A percentile compares a stretch with the other conserved stretches of the same genome.
Conservation (phyloP, 2,113 vertebrate genomes). For the Excalfactoria chinensis region DNA sequence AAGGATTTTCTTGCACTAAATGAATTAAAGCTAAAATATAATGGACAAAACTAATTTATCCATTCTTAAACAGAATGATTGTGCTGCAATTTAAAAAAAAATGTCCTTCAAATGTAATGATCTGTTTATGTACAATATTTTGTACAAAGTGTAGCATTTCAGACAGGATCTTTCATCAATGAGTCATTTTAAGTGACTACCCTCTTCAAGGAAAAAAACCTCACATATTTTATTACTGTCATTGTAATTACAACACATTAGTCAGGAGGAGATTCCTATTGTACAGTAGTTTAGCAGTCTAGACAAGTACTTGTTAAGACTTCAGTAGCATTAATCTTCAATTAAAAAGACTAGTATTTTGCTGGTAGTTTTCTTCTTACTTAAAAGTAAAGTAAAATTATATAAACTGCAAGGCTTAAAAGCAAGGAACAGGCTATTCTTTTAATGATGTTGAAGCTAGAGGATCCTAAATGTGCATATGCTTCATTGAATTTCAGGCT, state of each 20-base stretch:
- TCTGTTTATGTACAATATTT: neutral
- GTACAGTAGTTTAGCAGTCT: neutral
- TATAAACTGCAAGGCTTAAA: neutral
- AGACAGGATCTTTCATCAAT: neutral
- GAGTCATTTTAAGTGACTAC: constrained; percentile 5
- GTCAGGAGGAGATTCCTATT: neutral
- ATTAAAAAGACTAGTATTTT: constrained; percentile 4
- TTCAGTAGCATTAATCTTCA: neutral
- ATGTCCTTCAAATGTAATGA: neutral
- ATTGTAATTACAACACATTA: constrained; percentile 7
- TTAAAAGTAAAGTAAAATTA: constrained; percentile 11
- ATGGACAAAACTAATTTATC: constrained; percentile 20
- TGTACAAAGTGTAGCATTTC: neutral
- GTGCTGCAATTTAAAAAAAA: neutral
- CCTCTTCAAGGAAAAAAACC: neutral
- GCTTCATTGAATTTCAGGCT: neutral
- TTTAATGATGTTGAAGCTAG: neutral
- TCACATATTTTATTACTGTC: neutral
- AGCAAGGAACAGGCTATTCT: neutral
- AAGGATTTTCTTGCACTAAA: constrained; percentile 32
- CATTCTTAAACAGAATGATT: constrained; percentile 14
- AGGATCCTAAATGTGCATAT: neutral
- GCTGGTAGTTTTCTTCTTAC: neutral
- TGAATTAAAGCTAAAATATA: constrained; percentile 10
- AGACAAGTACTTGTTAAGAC: neutral